Percentiles rank a stretch among this genome's conserved stretches.
Evolutionary conservation across 2,797 vertebrate species (phyloP).

Genomic region (Acanthis flammea): DNA sequence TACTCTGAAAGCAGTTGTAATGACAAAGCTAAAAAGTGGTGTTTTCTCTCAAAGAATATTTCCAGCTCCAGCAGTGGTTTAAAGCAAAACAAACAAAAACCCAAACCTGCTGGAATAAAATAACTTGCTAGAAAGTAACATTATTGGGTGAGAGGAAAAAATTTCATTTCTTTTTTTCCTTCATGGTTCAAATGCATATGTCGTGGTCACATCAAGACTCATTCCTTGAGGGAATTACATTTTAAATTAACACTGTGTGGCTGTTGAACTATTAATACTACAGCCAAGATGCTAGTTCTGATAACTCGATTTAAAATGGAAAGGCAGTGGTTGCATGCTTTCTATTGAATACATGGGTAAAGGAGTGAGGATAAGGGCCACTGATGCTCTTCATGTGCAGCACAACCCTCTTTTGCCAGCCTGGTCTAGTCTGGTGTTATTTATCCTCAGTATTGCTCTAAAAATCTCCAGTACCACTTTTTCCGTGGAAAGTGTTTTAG

Average conservation of each 20-base stretch:
- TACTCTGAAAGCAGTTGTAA: background rate
- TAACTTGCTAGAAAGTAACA: background rate
- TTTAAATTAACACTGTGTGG: background rate
- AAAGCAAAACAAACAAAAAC: background rate
- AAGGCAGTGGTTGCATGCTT: background rate
- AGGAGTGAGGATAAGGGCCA: background rate
- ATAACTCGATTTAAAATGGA: background rate
- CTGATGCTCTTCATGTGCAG: background rate
- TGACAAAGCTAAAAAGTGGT: background rate
- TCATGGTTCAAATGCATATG: background rate
- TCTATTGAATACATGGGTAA: rapidly evolving
- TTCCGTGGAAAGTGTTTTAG: background rate
- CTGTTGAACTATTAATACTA: background rate
- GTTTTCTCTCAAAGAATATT: background rate
- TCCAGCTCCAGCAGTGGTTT: background rate
- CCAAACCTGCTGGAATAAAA: background rate
- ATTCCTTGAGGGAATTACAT: background rate
- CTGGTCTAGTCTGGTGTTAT: background rate
- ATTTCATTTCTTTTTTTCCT: background rate
- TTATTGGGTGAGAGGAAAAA: background rate
- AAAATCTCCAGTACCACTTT: background rate
- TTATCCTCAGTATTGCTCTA: background rate
- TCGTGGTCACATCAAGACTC: background rate
- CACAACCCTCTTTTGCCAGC: rapidly evolving
- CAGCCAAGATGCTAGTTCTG: background rate